phyloP scores from a whole-genome alignment of 2,797 vertebrate species.

The Carcharodon carcharias region DNA sequence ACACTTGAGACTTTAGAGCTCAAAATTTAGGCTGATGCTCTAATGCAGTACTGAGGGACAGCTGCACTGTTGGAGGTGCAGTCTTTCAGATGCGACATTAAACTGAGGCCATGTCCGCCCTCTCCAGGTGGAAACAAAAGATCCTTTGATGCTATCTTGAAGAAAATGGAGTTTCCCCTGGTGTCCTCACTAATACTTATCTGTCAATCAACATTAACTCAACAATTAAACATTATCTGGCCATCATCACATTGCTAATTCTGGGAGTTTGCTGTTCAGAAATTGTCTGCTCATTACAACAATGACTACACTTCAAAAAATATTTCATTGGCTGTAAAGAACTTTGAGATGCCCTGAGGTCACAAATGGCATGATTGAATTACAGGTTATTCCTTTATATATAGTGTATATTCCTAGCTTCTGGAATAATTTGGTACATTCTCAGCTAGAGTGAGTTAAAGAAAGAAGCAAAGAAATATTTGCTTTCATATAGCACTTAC shows the following conservation, averaged over 20 bases:
- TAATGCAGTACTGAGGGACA: not conserved
- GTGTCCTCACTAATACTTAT: not conserved
- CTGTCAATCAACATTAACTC: not conserved
- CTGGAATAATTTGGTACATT: not conserved
- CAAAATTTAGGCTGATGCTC: not conserved
- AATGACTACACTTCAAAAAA: not conserved
- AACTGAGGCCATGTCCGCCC: not conserved
- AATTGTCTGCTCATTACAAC: not conserved
- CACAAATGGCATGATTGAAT: not conserved
- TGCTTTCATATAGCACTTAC: not conserved
- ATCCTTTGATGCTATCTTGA: not conserved
- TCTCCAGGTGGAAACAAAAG: not conserved
- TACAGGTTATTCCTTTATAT: not conserved
- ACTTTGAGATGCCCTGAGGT: not conserved
- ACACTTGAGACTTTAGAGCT: not conserved
- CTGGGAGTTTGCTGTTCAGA: not conserved
- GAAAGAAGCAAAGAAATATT: not conserved
- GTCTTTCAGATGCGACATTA: not conserved
- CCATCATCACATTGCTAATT: not conserved
- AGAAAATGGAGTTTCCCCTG: not conserved
- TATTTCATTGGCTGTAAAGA: not conserved
- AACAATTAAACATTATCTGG: not conserved
- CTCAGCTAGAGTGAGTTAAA: not conserved
- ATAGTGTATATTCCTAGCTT: not conserved
- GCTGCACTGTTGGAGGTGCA: not conserved